These are phyloP conservation scores for Corvus hawaiiensis DNA, from an alignment of 2,113 vertebrate genomes.

Conservation along the genomic window DNA sequence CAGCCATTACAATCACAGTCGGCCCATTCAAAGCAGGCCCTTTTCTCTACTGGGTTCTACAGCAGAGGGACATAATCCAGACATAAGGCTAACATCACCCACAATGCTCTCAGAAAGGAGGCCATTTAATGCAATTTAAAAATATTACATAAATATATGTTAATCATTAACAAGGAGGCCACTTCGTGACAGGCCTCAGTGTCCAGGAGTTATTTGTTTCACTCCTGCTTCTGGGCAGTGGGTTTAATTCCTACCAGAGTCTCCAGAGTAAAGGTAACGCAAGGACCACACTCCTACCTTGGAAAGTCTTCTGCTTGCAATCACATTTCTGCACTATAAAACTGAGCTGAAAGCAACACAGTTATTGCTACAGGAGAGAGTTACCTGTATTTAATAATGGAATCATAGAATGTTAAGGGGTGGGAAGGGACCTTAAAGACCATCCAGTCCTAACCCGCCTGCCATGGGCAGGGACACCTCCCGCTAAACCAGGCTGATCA, in stretches of 20 bases:
- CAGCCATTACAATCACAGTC: background rate
- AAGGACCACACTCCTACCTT: background rate
- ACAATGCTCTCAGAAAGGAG: background rate
- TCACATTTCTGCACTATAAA: background rate
- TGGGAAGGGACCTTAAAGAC: background rate
- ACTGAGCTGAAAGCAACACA: background rate
- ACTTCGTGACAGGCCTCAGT: rapidly evolving
- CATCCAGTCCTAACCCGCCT: rapidly evolving
- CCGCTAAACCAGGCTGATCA: background rate
- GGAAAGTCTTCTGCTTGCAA: background rate
- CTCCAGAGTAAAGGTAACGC: background rate
- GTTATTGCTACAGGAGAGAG: background rate
- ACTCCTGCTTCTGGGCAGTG: background rate
- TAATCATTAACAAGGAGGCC: background rate
- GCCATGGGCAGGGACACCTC: background rate
- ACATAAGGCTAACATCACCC: background rate
- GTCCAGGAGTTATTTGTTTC: background rate
- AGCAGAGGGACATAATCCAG: background rate
- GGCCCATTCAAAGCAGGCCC: background rate
- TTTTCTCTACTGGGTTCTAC: background rate
- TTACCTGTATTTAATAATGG: background rate
- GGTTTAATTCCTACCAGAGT: background rate
- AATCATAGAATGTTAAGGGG: background rate
- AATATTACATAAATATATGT: background rate
- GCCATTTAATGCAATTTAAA: background rate